These are phyloP conservation scores for Marisa cornuarietis DNA, from an alignment of 1,140 invertebrate species.

Conservation along the genomic window DNA sequence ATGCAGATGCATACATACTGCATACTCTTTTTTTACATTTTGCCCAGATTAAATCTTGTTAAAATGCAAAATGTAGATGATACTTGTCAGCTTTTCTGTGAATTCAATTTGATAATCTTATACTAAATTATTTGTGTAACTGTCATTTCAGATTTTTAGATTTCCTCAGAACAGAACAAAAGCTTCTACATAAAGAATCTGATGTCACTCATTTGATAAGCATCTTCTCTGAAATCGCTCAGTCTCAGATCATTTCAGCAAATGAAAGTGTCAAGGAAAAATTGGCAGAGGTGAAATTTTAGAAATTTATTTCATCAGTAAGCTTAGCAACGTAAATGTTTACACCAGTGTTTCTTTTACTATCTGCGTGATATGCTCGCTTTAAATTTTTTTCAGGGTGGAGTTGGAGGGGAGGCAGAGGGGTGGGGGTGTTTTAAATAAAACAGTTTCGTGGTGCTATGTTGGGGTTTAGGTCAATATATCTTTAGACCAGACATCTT, in stretches of 20 bases:
- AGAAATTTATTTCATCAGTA: too few relatives aligned
- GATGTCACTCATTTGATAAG: slow-evolving; percentile 3
- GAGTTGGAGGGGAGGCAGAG: neutral
- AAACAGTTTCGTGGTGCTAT: too few relatives aligned
- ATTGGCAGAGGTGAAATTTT: neutral
- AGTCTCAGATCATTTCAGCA: neutral
- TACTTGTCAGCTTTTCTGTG: neutral
- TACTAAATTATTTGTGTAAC: neutral
- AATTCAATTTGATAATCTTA: neutral
- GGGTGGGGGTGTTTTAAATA: neutral
- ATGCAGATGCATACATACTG: too few relatives aligned
- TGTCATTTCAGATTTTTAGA: slow-evolving; percentile 11
- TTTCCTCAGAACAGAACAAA: neutral
- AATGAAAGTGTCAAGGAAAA: neutral
- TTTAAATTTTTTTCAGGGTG: neutral
- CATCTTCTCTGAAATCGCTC: neutral
- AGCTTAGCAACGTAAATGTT: neutral
- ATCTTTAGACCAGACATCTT: neutral
- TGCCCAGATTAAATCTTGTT: neutral
- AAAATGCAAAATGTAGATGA: neutral
- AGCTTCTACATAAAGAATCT: slow-evolving; percentile 2
- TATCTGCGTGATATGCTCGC: neutral
- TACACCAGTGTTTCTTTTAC: neutral
- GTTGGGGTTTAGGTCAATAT: neutral
- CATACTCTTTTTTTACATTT: too few relatives aligned